phyloP scores from a whole-genome alignment of 2,888 invertebrate species.

The Cataglyphis altisquamis region DNA sequence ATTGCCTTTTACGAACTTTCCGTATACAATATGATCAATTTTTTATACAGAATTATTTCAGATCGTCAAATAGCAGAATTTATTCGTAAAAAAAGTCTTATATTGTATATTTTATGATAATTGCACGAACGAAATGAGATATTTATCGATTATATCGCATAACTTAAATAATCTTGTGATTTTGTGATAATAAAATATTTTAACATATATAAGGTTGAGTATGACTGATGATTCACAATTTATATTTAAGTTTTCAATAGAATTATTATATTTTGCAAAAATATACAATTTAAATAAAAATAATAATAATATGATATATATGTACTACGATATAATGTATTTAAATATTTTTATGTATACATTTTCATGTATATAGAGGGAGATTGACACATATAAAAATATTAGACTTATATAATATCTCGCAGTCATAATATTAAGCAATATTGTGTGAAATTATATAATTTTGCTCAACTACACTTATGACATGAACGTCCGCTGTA shows the following conservation, averaged over 20 bases:
- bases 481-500: constrained; percentile 41
- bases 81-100: neutral
- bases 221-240: neutral
- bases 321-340: neutral
- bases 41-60: constrained; percentile 45
- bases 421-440: constrained; percentile 11
- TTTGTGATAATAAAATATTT: neutral
- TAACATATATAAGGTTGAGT: neutral
- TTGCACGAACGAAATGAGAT: neutral
- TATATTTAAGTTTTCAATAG: neutral
- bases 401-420: constrained; percentile 10
- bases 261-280: constrained; percentile 13
- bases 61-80: constrained; percentile 33
- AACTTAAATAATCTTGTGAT: constrained; percentile 5
- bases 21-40: constrained; percentile 56
- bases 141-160: neutral
- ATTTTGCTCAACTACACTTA: constrained; percentile 25
- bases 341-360: neutral
- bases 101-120: constrained; percentile 1
- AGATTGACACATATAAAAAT: neutral
- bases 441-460: constrained; percentile 40
- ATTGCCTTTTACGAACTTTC: constrained; percentile 70
- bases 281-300: neutral
- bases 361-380: neutral
- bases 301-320: neutral